Percentiles rank a stretch among this genome's conserved stretches.
These are phyloP conservation scores for Merops nubicus DNA, from an alignment of 2,113 vertebrate genomes.

Conservation along the genomic window DNA sequence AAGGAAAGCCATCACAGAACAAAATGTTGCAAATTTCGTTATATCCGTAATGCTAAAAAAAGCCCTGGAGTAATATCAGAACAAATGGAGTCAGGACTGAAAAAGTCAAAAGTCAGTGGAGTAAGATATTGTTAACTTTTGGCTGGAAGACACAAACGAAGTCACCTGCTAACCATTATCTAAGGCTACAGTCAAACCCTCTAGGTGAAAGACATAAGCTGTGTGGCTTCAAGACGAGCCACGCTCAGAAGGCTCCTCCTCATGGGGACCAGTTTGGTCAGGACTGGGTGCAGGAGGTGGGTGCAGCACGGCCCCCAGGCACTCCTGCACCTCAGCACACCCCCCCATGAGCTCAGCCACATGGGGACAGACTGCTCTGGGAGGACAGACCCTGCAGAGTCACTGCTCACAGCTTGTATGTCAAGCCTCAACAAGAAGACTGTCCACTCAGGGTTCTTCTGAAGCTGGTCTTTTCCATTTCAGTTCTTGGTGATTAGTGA, in stretches of 20 bases:
- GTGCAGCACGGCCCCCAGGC: too few species aligned
- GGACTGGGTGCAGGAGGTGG: fast-evolving
- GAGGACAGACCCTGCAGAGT: background rate
- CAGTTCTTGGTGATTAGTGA: background rate
- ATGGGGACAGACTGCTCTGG: background rate
- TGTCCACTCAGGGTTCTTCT: background rate
- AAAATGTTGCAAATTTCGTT: background rate
- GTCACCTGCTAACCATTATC: background rate
- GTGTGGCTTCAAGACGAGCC: background rate
- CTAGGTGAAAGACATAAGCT: background rate
- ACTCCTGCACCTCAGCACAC: too few species aligned
- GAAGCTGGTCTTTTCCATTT: background rate
- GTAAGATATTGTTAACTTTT: background rate
- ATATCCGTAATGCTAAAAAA: background rate
- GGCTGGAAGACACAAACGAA: background rate
- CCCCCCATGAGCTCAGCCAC: background rate
- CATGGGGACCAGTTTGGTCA: background rate
- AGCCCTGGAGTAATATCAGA: background rate
- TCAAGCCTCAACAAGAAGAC: background rate
- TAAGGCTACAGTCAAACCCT: background rate
- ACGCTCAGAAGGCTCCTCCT: background rate
- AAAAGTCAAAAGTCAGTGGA: background rate
- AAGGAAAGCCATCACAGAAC: background rate
- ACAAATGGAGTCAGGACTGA: background rate
- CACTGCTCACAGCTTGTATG: background rate